These are phyloP conservation scores for Sturnira hondurensis DNA, from an alignment of 2,113 vertebrate species.

Conservation along the genomic window DNA sequence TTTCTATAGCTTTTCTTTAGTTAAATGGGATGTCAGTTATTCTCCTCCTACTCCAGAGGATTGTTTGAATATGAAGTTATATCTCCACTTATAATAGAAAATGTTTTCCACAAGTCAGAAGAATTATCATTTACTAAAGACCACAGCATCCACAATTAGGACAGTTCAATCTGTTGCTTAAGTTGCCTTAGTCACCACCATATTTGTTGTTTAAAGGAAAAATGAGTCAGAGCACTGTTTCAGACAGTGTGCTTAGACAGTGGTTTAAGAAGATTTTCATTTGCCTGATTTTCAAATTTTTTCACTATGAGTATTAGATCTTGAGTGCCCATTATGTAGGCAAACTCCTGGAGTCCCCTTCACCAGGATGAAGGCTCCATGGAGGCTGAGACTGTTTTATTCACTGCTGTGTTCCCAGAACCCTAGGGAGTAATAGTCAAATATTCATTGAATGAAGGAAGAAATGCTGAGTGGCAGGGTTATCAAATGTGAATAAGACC, in stretches of 20 bases:
- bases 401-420: background rate
- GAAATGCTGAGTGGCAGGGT: background rate
- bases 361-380: background rate
- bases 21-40: background rate
- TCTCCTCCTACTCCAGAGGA: background rate
- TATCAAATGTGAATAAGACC: background rate
- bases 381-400: background rate
- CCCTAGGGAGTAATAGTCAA: background rate
- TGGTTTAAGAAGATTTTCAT: conserved; percentile 63
- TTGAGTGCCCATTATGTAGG: background rate
- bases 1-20: background rate
- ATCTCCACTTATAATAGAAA: background rate
- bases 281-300: conserved; percentile 6
- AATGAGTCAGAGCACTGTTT: conserved; percentile 58
- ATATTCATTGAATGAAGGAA: background rate
- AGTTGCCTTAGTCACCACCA: conserved; percentile 35
- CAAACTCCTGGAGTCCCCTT: background rate
- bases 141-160: conserved; percentile 3
- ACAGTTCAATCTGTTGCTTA: background rate
- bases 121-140: conserved; percentile 19
- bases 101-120: background rate
- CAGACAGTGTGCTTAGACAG: conserved; percentile 16
- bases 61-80: background rate
- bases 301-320: background rate
- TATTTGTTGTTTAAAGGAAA: conserved; percentile 44